phyloP scores from a whole-genome alignment of 2,888 invertebrate genomes.

The Orchesella flavescens region DNA sequence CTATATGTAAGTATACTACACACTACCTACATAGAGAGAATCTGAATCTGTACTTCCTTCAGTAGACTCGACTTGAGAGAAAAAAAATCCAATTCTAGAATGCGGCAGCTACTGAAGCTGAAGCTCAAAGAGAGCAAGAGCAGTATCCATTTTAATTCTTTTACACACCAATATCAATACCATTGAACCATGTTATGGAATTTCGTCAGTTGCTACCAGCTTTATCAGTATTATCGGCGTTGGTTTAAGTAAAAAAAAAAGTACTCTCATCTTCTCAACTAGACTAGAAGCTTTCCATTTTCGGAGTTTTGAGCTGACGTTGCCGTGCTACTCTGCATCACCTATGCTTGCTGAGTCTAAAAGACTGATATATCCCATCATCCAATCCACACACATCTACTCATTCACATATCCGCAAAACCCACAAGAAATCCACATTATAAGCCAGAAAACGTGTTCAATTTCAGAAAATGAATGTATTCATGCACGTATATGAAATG shows the following conservation, averaged over 20 bases:
- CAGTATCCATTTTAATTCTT: constrained; percentile 22
- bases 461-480: constrained; percentile 52
- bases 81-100: constrained; percentile 45
- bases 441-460: constrained; percentile 62
- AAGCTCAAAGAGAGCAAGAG: too few species aligned
- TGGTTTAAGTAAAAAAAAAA: background rate
- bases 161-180: constrained; percentile 41
- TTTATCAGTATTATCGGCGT: background rate
- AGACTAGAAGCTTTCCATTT: too few species aligned
- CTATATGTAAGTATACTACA: background rate
- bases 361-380: background rate
- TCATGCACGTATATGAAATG: constrained; percentile 11
- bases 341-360: background rate
- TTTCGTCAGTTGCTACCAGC: background rate
- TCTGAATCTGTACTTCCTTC: constrained; percentile 2
- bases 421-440: constrained; percentile 52
- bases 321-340: too few species aligned
- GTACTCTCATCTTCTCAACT: background rate
- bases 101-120: constrained; percentile 14
- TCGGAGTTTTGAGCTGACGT: too few species aligned
- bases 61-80: background rate
- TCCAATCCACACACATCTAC: constrained; percentile 1
- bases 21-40: background rate
- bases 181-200: constrained; percentile 50
- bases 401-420: constrained; percentile 56